Conservation (phyloP, 1,140 invertebrate species). For the Musca domestica region DNA sequence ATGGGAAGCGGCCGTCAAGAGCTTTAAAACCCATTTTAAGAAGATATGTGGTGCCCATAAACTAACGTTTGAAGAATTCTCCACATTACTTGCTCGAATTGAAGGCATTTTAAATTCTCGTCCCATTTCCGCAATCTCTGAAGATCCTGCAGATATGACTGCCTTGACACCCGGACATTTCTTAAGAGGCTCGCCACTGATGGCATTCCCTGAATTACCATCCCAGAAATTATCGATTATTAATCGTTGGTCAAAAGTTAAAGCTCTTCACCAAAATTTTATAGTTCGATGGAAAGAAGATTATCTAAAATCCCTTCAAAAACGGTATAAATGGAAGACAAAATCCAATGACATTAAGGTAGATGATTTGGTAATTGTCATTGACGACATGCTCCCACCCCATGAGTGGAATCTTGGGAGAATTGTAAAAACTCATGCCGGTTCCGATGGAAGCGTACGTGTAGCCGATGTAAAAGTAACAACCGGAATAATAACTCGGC, state of each 20-base stretch:
- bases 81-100: slow-evolving; percentile 34
- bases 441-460: slow-evolving; percentile 1
- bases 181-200: slow-evolving; percentile 21
- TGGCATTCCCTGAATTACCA: slow-evolving; percentile 6
- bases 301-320: background rate
- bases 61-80: slow-evolving; percentile 40
- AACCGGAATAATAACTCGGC: background rate
- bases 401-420: slow-evolving; percentile 42
- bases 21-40: slow-evolving; percentile 38
- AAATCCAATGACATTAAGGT: background rate
- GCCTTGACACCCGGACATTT: slow-evolving; percentile 28
- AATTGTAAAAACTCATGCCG: slow-evolving; percentile 27
- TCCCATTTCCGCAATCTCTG: slow-evolving; percentile 18
- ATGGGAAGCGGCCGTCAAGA: slow-evolving; percentile 44
- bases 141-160: slow-evolving; percentile 20
- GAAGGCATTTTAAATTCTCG: slow-evolving; percentile 36
- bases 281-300: slow-evolving; percentile 13
- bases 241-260: slow-evolving; percentile 17
- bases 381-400: slow-evolving; percentile 42
- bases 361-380: slow-evolving; percentile 36
- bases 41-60: slow-evolving; percentile 25
- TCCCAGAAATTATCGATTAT: background rate
- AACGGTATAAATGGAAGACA: slow-evolving; percentile 5
- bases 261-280: slow-evolving; percentile 17
- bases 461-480: background rate